Conservation (phyloP, 2,113 vertebrate species). For the Oncorhynchus nerka region DNA sequence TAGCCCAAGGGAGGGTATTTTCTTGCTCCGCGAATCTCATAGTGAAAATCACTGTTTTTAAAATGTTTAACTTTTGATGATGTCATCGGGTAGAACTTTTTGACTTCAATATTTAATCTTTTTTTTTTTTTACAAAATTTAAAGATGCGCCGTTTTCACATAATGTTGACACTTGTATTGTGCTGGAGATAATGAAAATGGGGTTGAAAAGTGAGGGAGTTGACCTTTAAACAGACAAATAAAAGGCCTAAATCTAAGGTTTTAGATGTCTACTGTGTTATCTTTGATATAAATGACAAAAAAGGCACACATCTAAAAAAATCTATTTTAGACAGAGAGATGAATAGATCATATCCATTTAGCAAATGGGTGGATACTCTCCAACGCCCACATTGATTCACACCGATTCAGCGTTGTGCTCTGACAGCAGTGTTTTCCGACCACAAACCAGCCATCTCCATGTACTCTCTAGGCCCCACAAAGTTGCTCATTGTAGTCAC, state of each 20-base stretch:
- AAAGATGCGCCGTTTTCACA: background rate
- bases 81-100: too few species aligned
- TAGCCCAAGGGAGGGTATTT: too few species aligned
- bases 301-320: background rate
- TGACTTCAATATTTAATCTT: too few species aligned
- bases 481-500: background rate
- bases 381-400: slow-evolving; percentile 41
- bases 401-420: slow-evolving; percentile 21
- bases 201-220: too few species aligned
- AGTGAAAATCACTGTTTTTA: too few species aligned
- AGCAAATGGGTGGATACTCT: slow-evolving; percentile 1
- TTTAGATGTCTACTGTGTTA: background rate
- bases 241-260: background rate
- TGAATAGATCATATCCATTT: background rate
- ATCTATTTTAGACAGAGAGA: background rate
- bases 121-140: background rate
- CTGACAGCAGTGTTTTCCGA: slow-evolving; percentile 47
- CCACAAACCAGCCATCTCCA: slow-evolving; percentile 24
- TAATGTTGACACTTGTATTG: background rate
- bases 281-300: background rate
- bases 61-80: too few species aligned
- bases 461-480: slow-evolving; percentile 16
- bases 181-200: too few species aligned
- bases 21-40: too few species aligned
- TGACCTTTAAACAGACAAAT: background rate